Evolutionary conservation across 2,113 vertebrate species (phyloP), one percentile per base, ranked within the genome.

Genomic region (Mola mola): DNA sequence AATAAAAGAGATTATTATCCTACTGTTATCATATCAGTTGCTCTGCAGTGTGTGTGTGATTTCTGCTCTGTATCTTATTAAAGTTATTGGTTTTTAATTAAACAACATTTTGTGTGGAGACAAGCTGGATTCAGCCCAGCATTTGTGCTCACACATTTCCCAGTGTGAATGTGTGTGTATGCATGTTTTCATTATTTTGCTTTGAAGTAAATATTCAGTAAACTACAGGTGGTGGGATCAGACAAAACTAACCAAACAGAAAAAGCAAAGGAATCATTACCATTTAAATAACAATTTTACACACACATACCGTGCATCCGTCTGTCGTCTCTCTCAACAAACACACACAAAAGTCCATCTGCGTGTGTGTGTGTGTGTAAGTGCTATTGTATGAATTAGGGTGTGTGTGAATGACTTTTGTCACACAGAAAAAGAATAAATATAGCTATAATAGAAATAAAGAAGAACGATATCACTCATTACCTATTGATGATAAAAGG

Each of bases 271-370:
- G 69, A 79, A 75, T 85, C 64, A 91, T 91, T 91, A 88, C 75
- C 88, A 91, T 92, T 90, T 90, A 90, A 90, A 92, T 91, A 91
- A 88, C 87, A 70, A 88, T 85, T 81, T 72, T 64, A 17, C 37
- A 40, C 37, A 40, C 37, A 40, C 12, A 38, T 40, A 64, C 37
- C 21, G 25, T 2, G 13, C 20, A 44, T 65, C 28, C 65, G 59
- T 53, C 26, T 70, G 36, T 43, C 57, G 48, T 29, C 43, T 71
- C 46, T 59, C 49, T 80, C 69, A 51, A 78, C 72, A 82, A 78
- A 72, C 60, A 74, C 37, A 42, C 29, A 60, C 47, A 21, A 31
- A 41, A 37, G 11, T 57, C 47, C 26, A 51, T 47, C 20, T 59
- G 31, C 17, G 21, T 12, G 12, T 37, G 57, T 55, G 44, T 55